A percentile compares a stretch with the other conserved stretches of the same genome.
Evolutionary conservation across 2,113 vertebrate species (phyloP).

Genomic region (Varanus salvator): DNA sequence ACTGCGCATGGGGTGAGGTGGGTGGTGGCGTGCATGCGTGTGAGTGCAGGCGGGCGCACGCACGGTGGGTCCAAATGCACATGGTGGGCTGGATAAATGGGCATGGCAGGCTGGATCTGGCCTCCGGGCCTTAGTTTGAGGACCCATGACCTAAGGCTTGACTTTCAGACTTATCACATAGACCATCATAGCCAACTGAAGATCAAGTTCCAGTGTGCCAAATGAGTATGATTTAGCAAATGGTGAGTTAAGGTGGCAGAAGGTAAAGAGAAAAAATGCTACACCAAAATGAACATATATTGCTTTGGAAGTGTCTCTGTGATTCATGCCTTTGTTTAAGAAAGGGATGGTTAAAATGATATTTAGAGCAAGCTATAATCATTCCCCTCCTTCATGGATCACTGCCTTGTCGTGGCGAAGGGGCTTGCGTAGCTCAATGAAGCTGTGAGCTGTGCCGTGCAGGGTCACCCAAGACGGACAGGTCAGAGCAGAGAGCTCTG

Average conservation of each 20-base stretch:
- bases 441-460: no score
- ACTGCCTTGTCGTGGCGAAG: no score
- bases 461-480: no score
- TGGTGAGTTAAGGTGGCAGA: constrained; percentile 61
- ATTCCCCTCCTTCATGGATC: constrained; percentile 26
- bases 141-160: background rate
- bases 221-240: constrained; percentile 60
- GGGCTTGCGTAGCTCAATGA: no score
- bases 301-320: constrained; percentile 24
- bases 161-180: background rate
- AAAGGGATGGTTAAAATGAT: constrained; percentile 50
- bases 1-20: no score
- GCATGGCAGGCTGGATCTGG: no score
- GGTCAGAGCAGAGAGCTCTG: no score
- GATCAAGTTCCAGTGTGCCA: constrained; percentile 50
- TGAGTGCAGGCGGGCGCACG: no score
- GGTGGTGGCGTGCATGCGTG: no score
- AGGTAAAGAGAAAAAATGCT: constrained; percentile 63
- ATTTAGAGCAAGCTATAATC: constrained; percentile 49
- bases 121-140: no score
- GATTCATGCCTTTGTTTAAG: constrained; percentile 48
- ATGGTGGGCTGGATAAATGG: no score
- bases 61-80: no score
- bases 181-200: background rate
- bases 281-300: constrained; percentile 61